Conservation (phyloP, 2,888 invertebrate species). For the Eupithecia pulchellata region DNA sequence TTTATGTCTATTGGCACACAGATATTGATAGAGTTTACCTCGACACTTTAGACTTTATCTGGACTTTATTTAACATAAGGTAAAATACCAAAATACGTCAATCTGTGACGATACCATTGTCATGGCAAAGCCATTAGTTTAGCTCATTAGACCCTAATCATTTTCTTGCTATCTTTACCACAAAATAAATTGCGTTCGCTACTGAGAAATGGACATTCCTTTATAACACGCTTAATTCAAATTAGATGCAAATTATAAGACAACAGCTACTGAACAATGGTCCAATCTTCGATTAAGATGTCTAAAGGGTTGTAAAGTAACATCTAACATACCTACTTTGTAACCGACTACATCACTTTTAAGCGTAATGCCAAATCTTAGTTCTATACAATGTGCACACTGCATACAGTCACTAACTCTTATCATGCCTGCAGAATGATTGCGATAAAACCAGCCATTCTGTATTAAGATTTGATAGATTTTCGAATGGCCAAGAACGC, state of each 20-base stretch:
- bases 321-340: constrained; percentile 47
- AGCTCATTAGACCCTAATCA: neutral
- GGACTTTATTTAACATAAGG: no score
- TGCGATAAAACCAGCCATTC: no score
- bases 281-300: constrained; percentile 31
- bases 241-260: constrained; percentile 57
- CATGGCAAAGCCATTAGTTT: no score
- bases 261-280: constrained; percentile 43
- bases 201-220: neutral
- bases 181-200: neutral
- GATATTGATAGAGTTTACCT: no score
- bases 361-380: constrained; percentile 58
- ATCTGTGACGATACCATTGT: no score
- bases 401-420: constrained; percentile 28
- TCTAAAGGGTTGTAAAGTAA: constrained; percentile 41
- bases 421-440: neutral
- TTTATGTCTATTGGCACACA: no score
- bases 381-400: constrained; percentile 39
- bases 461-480: no score
- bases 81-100: no score
- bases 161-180: neutral
- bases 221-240: constrained; percentile 18
- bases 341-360: constrained; percentile 61
- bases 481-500: no score
- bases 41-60: no score